Percentiles rank a stretch among this genome's conserved stretches.
Evolutionary conservation across 2,888 invertebrate genomes (phyloP).

Genomic region (Aricia artaxerxes): DNA sequence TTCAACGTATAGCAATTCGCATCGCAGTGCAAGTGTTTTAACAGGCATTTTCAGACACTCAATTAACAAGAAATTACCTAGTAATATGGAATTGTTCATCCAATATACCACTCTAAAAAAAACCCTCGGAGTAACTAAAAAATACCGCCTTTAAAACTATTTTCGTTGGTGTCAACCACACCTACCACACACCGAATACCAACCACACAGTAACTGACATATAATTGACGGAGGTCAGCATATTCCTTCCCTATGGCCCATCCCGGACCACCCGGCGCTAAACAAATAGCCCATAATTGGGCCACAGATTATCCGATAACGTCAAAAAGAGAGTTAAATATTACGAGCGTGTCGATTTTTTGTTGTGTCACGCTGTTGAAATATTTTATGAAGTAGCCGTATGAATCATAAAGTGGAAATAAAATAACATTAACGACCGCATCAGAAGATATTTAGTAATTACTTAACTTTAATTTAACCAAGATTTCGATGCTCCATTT

Average conservation of each 20-base stretch:
- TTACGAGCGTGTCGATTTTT: slow-evolving; percentile 12
- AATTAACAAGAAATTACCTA: too few species aligned
- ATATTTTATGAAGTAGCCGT: neutral
- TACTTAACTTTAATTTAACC: too few species aligned
- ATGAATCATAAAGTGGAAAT: neutral
- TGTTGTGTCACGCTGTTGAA: slow-evolving; percentile 7
- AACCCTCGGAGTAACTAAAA: too few species aligned
- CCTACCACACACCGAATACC: slow-evolving; percentile 43
- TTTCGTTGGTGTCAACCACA: slow-evolving; percentile 39
- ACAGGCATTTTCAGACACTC: too few species aligned
- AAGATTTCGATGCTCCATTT: too few species aligned
- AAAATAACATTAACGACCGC: neutral
- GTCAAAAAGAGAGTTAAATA: slow-evolving; percentile 24
- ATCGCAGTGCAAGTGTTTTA: too few species aligned
- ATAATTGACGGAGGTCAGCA: slow-evolving; percentile 67
- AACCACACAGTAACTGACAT: slow-evolving; percentile 61
- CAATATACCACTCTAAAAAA: too few species aligned
- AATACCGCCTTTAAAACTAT: too few species aligned
- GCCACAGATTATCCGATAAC: slow-evolving; percentile 61
- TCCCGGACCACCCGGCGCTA: slow-evolving; percentile 64
- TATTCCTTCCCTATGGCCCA: slow-evolving; percentile 52
- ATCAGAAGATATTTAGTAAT: too few species aligned
- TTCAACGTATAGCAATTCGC: too few species aligned
- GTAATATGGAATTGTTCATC: too few species aligned
- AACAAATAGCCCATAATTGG: slow-evolving; percentile 73